Evolutionary conservation across 2,888 invertebrate species (phyloP).

Genomic region (Silvanus unidentatus): DNA sequence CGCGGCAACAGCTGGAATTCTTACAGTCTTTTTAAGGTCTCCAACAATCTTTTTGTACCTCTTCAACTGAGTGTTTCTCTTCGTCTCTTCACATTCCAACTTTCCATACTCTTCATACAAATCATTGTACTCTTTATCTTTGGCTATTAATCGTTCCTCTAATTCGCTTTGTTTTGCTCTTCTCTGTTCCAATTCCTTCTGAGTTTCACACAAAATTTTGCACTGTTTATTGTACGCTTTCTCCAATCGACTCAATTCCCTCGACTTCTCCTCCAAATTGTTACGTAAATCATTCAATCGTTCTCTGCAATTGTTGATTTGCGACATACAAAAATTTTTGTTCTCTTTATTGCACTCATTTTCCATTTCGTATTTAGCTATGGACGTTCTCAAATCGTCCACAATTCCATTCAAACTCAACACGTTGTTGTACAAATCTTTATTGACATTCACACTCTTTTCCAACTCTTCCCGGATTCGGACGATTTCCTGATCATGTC

Average conservation of each 20-base stretch:
- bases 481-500: slow-evolving; percentile 33
- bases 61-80: slow-evolving; percentile 25
- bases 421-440: slow-evolving; percentile 29
- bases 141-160: slow-evolving; percentile 22
- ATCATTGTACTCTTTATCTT: slow-evolving; percentile 20
- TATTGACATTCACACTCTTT: slow-evolving; percentile 38
- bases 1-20: slow-evolving; percentile 11
- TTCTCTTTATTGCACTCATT: slow-evolving; percentile 21
- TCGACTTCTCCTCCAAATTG: slow-evolving; percentile 28
- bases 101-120: slow-evolving; percentile 18
- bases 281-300: slow-evolving; percentile 29
- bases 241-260: slow-evolving; percentile 29
- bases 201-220: slow-evolving; percentile 26
- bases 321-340: slow-evolving; percentile 19
- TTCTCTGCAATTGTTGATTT: slow-evolving; percentile 24
- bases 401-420: slow-evolving; percentile 26
- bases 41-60: slow-evolving; percentile 31
- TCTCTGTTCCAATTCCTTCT: slow-evolving; percentile 29
- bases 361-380: slow-evolving; percentile 23
- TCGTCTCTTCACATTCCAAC: neutral
- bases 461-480: slow-evolving; percentile 40
- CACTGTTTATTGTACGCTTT: slow-evolving; percentile 31
- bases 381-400: slow-evolving; percentile 21
- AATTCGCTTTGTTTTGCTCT: slow-evolving; percentile 25
- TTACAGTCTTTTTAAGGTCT: slow-evolving; percentile 33